Conservation (phyloP, 2,113 vertebrate species). For the Erythrocercus mccallii region DNA sequence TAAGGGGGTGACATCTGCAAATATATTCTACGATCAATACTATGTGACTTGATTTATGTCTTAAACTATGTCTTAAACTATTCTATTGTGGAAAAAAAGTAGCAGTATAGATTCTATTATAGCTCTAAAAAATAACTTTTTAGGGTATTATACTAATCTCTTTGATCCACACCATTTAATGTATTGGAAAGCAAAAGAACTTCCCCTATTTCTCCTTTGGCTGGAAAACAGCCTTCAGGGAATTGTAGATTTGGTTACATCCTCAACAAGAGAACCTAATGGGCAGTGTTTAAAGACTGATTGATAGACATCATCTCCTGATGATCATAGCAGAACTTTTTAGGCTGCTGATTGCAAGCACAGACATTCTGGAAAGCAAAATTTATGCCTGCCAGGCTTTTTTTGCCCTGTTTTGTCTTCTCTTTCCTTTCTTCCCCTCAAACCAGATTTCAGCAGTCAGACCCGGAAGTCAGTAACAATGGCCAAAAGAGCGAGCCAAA, state of each 20-base stretch:
- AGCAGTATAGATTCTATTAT: neutral
- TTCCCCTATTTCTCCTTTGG: slow-evolving; percentile 21
- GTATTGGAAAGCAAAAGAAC: slow-evolving; percentile 22
- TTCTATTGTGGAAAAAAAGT: neutral
- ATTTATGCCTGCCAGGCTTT: slow-evolving; percentile 26
- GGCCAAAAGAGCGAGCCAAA: neutral
- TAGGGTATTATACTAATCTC: slow-evolving; percentile 17
- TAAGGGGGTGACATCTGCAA: slow-evolving; percentile 24
- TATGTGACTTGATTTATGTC: slow-evolving; percentile 12
- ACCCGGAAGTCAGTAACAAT: neutral
- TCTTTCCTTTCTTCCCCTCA: neutral
- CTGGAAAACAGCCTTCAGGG: slow-evolving; percentile 11
- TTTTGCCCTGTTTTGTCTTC: neutral
- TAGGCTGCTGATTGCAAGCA: slow-evolving; percentile 49
- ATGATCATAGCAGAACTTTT: slow-evolving; percentile 61
- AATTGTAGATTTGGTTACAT: slow-evolving; percentile 30
- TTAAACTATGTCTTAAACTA: neutral
- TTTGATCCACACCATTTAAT: slow-evolving; percentile 39
- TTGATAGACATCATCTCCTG: slow-evolving; percentile 57
- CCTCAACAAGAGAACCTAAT: neutral
- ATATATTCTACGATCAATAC: neutral
- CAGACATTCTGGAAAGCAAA: slow-evolving; percentile 36
- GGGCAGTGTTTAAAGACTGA: slow-evolving; percentile 43
- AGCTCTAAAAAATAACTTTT: neutral
- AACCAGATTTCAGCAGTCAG: slow-evolving; percentile 17